phyloP scores from a whole-genome alignment of 2,888 invertebrate genomes.

The Diarsia mendica region DNA sequence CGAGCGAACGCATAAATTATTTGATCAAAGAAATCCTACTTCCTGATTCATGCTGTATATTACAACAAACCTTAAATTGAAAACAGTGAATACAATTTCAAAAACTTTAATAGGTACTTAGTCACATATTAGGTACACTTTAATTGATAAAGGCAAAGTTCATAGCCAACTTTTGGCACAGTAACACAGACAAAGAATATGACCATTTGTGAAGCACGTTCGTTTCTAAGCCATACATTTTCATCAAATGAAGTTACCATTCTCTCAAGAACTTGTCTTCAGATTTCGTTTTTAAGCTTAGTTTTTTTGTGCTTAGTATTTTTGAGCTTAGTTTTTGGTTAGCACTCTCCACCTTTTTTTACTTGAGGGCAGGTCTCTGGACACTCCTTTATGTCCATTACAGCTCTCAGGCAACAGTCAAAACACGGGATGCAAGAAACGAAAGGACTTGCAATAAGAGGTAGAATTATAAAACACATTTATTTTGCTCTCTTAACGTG shows the following conservation, averaged over 20 bases:
- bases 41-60: neutral
- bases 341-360: neutral
- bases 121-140: slow-evolving; percentile 19
- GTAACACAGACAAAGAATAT: neutral
- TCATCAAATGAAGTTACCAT: neutral
- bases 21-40: neutral
- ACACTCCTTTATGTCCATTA: slow-evolving; percentile 12
- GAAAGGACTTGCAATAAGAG: slow-evolving; percentile 48
- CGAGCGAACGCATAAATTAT: too few species aligned
- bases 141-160: neutral
- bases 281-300: neutral
- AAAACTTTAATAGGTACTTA: slow-evolving; percentile 32
- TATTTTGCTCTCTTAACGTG: neutral
- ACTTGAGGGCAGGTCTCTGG: neutral
- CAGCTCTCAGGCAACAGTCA: slow-evolving; percentile 40
- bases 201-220: neutral
- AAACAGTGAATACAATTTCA: neutral
- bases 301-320: neutral
- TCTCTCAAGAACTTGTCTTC: neutral
- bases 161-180: neutral
- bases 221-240: neutral
- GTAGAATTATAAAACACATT: slow-evolving; percentile 52
- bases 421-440: slow-evolving; percentile 53
- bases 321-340: neutral
- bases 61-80: neutral